A percentile compares a stretch with the other conserved stretches of the same genome.
phyloP scores from a whole-genome alignment of 2,113 vertebrate genomes.

The Hippocampus mohnikei region DNA sequence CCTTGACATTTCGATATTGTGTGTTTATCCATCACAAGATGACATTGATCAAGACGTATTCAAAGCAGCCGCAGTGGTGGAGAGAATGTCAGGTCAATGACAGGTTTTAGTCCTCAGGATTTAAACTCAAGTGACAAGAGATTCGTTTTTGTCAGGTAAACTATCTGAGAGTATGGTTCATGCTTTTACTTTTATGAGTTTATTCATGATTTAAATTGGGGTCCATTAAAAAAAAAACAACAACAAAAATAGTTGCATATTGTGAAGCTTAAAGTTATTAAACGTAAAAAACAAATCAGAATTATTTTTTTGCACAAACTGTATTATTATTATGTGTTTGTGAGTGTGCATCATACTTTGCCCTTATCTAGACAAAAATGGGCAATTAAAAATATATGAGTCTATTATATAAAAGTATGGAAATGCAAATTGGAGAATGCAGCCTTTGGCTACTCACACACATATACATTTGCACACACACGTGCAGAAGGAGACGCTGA shows the following conservation, averaged over 20 bases:
- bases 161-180: not conserved
- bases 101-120: not conserved
- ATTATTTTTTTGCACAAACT: not conserved
- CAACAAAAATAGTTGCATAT: not conserved
- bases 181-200: not conserved
- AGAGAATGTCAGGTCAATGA: not conserved
- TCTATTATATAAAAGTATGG: not conserved
- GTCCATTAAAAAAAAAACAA: not conserved
- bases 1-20: slow-evolving; percentile 23
- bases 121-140: not conserved
- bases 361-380: not conserved
- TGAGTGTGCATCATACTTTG: not conserved
- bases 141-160: not conserved
- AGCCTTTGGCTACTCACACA: slow-evolving; percentile 19
- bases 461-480: slow-evolving; percentile 29
- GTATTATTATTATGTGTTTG: too few relatives aligned
- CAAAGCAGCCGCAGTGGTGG: not conserved
- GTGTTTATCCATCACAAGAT: slow-evolving; percentile 7
- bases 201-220: not conserved
- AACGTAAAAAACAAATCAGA: not conserved
- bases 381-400: not conserved
- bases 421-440: slow-evolving; percentile 15
- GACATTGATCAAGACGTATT: not conserved
- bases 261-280: not conserved
- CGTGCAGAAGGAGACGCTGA: slow-evolving; percentile 55